Evolutionary conservation across 1,140 invertebrate genomes (phyloP), one percentile per base, ranked within the genome.

Genomic region (Lepidotrigona ventralis): DNA sequence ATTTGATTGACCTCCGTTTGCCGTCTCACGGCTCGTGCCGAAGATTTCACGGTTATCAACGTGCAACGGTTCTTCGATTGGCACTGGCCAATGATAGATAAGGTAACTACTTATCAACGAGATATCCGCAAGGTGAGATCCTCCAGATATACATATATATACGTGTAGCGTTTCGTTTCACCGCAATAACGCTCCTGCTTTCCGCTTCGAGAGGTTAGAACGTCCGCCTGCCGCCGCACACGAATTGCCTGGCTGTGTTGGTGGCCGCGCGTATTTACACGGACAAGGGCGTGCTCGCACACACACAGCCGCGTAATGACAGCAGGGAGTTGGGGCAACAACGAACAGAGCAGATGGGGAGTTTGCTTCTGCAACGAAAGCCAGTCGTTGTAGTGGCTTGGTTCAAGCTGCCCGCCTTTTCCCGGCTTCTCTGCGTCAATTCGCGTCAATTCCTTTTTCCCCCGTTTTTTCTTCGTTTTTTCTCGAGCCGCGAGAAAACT

Each of bases 301-400:
- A 88, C 75, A 88, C 86, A 84, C 81, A 83, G 64, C 23, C 68
- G 66, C 77, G 75, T 87, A 86, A 89, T 89, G 88, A 89, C 89
- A 91, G 89, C 90, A 88, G 87, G 89, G 88, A 86, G 88, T 89
- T 88, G 86, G 88, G 86, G 88, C 88, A 89, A 63, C 82, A 81
- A 87, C 74, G 81, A 70, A 78, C 81, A 82, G 81, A 92, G 91
- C 91, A 91, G 92, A 90, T 90, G 89, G 90, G 89, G 88, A 89
- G 90, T 91, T 89, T 90, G 90, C 84, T 88, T 90, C 86, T 87
- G 88, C 85, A 90, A 86, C 86, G 89, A 85, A 78, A 85, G 84
- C 90, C 92, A 93, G 93, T 93, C 93, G 91, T 92, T 89, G 88
- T 88, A 91, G 84, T 78, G 91, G 91, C 93, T 92, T 93, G 89